A percentile compares a stretch with the other conserved stretches of the same genome.
phyloP scores from a whole-genome alignment of 1,140 invertebrate species.

The Paramacrobiotus metropolitanus region DNA sequence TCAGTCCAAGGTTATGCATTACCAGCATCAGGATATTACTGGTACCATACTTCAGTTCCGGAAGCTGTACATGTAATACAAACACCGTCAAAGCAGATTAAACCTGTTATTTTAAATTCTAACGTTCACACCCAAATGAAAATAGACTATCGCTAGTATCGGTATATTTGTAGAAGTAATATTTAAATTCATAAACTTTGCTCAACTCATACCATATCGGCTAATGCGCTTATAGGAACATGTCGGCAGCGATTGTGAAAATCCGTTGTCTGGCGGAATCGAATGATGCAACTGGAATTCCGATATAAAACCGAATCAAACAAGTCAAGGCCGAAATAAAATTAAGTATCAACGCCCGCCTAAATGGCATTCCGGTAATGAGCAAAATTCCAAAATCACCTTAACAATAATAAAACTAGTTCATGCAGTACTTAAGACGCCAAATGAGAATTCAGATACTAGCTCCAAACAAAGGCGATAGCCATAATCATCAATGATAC shows the following conservation, averaged over 20 bases:
- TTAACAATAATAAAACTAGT: slow-evolving; percentile 5
- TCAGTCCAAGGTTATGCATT: slow-evolving; percentile 50
- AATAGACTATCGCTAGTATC: too few species aligned
- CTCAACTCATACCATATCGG: slow-evolving; percentile 53
- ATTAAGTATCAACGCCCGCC: slow-evolving; percentile 61
- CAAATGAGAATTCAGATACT: too few species aligned
- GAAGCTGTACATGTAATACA: slow-evolving; percentile 13
- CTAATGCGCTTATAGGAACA: slow-evolving; percentile 77
- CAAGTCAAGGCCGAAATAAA: slow-evolving; percentile 58
- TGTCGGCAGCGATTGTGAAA: slow-evolving; percentile 64
- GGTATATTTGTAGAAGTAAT: background rate
- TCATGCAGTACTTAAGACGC: too few species aligned
- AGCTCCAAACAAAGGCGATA: too few species aligned
- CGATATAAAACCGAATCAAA: slow-evolving; percentile 58
- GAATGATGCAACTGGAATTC: slow-evolving; percentile 49
- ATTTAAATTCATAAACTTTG: background rate
- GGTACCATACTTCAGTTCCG: slow-evolving; percentile 13
- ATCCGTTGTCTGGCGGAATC: slow-evolving; percentile 55
- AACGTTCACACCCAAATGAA: too few species aligned
- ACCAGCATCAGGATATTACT: slow-evolving; percentile 30
- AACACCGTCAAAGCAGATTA: background rate
- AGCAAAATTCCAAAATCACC: slow-evolving; percentile 73
- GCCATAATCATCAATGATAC: too few species aligned
- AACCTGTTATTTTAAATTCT: too few species aligned
- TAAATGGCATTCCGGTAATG: slow-evolving; percentile 67